Percentiles rank a stretch among this genome's conserved stretches.
Evolutionary conservation across 1,140 invertebrate species (phyloP).

Genomic region (Drosophila truncata): DNA sequence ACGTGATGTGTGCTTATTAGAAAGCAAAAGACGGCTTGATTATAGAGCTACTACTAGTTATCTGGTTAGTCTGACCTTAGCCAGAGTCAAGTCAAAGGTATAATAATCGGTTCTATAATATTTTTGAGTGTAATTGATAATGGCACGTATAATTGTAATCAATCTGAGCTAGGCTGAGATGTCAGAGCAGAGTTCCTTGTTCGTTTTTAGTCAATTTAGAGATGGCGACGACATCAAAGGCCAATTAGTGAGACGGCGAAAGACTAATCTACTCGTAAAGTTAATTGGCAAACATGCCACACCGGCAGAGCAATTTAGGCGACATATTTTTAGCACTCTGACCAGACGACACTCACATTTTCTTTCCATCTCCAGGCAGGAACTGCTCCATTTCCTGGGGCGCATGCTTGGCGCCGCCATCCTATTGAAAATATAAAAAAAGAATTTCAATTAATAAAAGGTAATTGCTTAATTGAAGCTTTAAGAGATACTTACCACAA

Average conservation of each 20-base stretch:
- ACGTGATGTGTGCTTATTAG: slow-evolving; percentile 40
- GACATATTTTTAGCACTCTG: slow-evolving; percentile 48
- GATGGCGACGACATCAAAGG: slow-evolving; percentile 44
- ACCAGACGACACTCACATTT: slow-evolving; percentile 64
- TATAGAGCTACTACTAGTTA: slow-evolving; percentile 26
- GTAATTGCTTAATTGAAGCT: slow-evolving; percentile 19
- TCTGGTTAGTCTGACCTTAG: neutral
- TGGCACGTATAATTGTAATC: slow-evolving; percentile 25
- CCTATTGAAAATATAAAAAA: slow-evolving; percentile 47
- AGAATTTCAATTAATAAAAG: slow-evolving; percentile 44
- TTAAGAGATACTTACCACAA: slow-evolving; percentile 63
- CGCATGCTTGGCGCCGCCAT: slow-evolving; percentile 73
- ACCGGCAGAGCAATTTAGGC: slow-evolving; percentile 27
- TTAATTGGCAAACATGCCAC: slow-evolving; percentile 64
- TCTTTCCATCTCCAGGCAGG: slow-evolving; percentile 86
- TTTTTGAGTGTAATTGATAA: slow-evolving; percentile 11
- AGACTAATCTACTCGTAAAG: slow-evolving; percentile 43
- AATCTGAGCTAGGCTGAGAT: slow-evolving; percentile 14
- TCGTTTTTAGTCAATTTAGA: slow-evolving; percentile 40
- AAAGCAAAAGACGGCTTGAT: slow-evolving; percentile 31
- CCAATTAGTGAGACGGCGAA: slow-evolving; percentile 45
- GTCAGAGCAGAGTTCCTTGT: neutral
- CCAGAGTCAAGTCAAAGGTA: neutral
- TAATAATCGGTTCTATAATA: neutral
- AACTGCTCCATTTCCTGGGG: slow-evolving; percentile 89